These are phyloP conservation scores for Malurus melanocephalus DNA, from an alignment of 2,113 vertebrate genomes.

Conservation along the genomic window DNA sequence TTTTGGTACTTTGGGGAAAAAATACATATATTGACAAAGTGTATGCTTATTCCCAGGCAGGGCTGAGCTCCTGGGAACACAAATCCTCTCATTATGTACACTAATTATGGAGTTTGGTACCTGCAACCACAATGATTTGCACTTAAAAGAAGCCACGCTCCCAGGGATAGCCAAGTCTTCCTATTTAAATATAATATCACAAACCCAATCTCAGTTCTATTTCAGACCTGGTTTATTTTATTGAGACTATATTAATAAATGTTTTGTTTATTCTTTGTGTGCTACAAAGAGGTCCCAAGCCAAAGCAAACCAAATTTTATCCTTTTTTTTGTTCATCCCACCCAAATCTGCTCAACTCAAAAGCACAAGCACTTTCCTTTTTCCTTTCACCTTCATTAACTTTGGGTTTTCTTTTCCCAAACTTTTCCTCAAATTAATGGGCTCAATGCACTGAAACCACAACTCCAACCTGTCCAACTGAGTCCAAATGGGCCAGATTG, in stretches of 20 bases:
- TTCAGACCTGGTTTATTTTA: not conserved
- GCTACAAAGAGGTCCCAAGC: not conserved
- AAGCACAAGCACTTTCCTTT: not conserved
- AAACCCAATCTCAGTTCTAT: not conserved
- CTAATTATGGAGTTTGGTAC: not conserved
- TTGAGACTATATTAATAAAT: not conserved
- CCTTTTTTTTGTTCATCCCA: not conserved
- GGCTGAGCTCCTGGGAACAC: not conserved
- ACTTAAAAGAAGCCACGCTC: not conserved
- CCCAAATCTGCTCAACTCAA: not conserved
- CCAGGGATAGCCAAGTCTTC: not conserved
- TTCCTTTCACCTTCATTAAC: not conserved
- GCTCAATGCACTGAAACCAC: fast-evolving
- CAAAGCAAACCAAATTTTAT: not conserved
- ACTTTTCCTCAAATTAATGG: not conserved
- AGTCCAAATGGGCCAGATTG: not conserved
- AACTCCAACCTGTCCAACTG: not conserved
- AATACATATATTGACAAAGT: not conserved
- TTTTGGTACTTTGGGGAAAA: not conserved
- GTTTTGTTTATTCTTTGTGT: not conserved
- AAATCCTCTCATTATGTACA: not conserved
- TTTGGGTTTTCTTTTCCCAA: not conserved
- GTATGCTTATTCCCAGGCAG: not conserved
- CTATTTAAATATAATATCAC: not conserved
- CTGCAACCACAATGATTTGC: not conserved